Conservation (phyloP, 64 coral and sea anemone species). For the Dendronephthya gigantea region DNA sequence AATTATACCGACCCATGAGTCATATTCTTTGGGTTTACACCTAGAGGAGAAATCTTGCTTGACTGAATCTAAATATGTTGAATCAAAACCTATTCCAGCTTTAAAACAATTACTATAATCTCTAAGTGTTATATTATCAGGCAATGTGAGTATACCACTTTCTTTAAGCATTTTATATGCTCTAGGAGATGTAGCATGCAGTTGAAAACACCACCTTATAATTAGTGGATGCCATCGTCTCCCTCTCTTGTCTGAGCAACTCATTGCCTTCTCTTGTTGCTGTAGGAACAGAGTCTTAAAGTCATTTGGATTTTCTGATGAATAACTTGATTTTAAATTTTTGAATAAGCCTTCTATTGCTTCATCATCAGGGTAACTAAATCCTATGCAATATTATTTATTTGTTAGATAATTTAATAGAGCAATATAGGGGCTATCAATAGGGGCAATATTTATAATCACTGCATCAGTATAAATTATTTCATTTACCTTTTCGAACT, state of each 20-base stretch:
- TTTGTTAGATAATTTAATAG: background rate
- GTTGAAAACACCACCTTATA: conserved; percentile 43
- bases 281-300: conserved; percentile 34
- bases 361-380: background rate
- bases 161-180: conserved; percentile 35
- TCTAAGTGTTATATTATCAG: conserved; percentile 38
- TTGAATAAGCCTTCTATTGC: background rate
- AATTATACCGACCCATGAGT: conserved; percentile 25
- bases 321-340: background rate
- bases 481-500: background rate
- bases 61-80: conserved; percentile 27
- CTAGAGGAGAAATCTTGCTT: conserved; percentile 34
- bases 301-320: background rate
- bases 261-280: conserved; percentile 18
- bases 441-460: background rate
- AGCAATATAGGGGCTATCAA: background rate
- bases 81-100: conserved; percentile 19
- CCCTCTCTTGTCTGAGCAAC: background rate
- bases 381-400: background rate
- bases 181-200: conserved; percentile 25
- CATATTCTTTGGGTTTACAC: background rate
- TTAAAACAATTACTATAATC: conserved; percentile 49
- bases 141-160: conserved; percentile 27
- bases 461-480: background rate
- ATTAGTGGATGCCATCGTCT: conserved; percentile 44